phyloP scores from a whole-genome alignment of 2,797 vertebrate genomes.

The Emydoidea blandingii region DNA sequence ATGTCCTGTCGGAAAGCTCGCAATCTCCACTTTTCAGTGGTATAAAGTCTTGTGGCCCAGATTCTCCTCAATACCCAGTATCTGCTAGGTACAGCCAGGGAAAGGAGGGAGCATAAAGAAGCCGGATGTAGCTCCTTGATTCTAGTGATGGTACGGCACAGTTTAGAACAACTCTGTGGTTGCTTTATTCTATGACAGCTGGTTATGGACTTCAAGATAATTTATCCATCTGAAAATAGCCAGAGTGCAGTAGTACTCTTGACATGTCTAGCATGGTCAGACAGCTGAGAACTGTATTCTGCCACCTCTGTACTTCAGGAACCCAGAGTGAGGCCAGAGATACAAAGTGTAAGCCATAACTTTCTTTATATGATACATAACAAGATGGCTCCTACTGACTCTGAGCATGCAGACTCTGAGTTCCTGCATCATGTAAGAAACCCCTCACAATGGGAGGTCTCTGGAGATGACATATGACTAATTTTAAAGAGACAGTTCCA shows the following conservation, averaged over 20 bases:
- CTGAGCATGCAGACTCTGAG: too few species aligned
- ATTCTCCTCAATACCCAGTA: fast-evolving
- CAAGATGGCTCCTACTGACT: too few species aligned
- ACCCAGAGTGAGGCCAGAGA: too few species aligned
- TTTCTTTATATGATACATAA: too few species aligned
- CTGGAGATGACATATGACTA: too few species aligned
- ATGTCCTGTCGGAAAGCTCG: neutral
- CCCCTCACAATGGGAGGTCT: too few species aligned
- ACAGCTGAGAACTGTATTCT: too few species aligned
- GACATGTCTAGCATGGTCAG: fast-evolving
- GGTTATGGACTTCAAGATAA: neutral
- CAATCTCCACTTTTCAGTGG: neutral
- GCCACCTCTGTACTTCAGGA: too few species aligned
- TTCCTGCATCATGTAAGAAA: too few species aligned
- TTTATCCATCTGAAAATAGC: neutral
- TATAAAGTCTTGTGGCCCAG: neutral
- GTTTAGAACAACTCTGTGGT: too few species aligned
- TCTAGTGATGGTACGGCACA: neutral
- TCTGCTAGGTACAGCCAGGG: fast-evolving
- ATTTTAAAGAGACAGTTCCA: too few species aligned
- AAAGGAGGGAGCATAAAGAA: neutral
- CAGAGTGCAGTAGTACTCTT: fast-evolving
- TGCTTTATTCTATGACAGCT: neutral
- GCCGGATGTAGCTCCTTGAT: neutral
- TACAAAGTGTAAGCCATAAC: too few species aligned